Percentiles rank a stretch among this genome's conserved stretches.
These are phyloP conservation scores for Myioborus miniatus DNA, from an alignment of 2,797 vertebrate species.

Conservation along the genomic window DNA sequence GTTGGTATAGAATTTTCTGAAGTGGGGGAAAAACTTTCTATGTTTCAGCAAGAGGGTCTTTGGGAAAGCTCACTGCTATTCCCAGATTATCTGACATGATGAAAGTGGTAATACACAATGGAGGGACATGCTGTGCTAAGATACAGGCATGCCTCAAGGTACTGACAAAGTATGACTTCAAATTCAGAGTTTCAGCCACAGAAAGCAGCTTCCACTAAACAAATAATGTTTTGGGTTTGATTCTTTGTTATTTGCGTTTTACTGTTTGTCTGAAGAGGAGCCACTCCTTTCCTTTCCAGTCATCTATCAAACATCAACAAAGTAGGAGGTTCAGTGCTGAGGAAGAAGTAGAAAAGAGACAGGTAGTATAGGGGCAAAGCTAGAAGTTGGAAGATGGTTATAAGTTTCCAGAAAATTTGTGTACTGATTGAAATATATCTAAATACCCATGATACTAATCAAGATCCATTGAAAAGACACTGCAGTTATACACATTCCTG, in stretches of 20 bases:
- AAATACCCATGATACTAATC: not conserved
- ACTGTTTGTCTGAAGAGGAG: not conserved
- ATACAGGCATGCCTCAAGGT: not conserved
- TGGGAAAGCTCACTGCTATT: not conserved
- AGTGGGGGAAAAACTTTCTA: not conserved
- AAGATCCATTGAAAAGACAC: not conserved
- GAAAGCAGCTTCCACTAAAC: not conserved
- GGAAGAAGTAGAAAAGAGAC: not conserved
- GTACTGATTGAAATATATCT: not conserved
- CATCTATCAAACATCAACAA: not conserved
- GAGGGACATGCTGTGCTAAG: accelerated
- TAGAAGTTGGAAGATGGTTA: not conserved
- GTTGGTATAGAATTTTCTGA: not conserved
- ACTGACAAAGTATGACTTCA: not conserved
- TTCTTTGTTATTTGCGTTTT: not conserved
- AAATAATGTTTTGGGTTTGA: not conserved
- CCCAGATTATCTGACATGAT: not conserved
- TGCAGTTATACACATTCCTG: not conserved
- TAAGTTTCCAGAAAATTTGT: not conserved
- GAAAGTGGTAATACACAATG: not conserved
- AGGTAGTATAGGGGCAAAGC: not conserved
- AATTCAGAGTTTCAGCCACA: not conserved
- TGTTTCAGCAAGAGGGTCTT: not conserved
- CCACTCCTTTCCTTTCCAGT: not conserved
- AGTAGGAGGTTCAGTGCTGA: not conserved